Evolutionary conservation across 2,888 invertebrate species (phyloP).

Genomic region (Tromatobia lineatoria): DNA sequence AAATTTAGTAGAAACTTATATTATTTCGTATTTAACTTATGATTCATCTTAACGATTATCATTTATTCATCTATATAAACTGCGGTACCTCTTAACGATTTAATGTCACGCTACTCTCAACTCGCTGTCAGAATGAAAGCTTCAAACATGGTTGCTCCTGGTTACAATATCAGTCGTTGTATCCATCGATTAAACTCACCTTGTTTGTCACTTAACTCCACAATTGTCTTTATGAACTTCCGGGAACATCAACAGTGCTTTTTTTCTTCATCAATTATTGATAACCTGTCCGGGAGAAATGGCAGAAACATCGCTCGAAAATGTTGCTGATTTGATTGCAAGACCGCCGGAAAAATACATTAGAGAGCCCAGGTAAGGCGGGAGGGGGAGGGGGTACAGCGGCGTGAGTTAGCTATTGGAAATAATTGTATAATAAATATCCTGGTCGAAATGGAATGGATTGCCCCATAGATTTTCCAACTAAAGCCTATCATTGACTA

Average conservation of each 20-base stretch:
- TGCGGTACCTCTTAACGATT: slow-evolving; percentile 3
- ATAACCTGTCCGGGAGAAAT: slow-evolving; percentile 8
- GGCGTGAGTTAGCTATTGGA: too few relatives aligned
- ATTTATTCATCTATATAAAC: not conserved
- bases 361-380: slow-evolving; percentile 49
- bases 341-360: slow-evolving; percentile 53
- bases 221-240: not conserved
- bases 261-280: not conserved
- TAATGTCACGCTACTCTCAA: not conserved
- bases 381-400: too few relatives aligned
- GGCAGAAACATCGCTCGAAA: slow-evolving; percentile 43
- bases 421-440: too few relatives aligned
- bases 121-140: not conserved
- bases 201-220: not conserved
- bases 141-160: slow-evolving; percentile 31
- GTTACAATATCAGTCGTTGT: slow-evolving; percentile 17
- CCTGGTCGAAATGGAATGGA: too few relatives aligned
- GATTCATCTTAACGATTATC: not conserved
- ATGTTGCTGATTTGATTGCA: slow-evolving; percentile 63
- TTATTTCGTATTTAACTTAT: too few relatives aligned
- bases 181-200: slow-evolving; percentile 29
- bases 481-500: too few relatives aligned
- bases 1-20: too few relatives aligned
- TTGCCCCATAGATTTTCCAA: too few relatives aligned
- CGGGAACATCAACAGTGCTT: not conserved